A percentile compares a stretch with the other conserved stretches of the same genome.
phyloP scores from a whole-genome alignment of 2,113 vertebrate species.

The Eretmochelys imbricata region DNA sequence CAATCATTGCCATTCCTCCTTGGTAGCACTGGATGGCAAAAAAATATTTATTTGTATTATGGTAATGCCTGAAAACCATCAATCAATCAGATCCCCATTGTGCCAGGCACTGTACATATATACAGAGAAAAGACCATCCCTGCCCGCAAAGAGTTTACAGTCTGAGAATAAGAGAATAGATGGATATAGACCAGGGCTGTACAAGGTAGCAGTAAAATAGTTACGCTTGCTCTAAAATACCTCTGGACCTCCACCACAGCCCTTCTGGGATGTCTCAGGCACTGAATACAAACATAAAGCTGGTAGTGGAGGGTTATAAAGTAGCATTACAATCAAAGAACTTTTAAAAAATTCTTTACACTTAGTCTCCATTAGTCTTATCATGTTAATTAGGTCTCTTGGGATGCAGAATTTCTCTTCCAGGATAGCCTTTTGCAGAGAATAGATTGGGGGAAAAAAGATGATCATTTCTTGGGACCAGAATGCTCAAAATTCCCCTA shows the following conservation, averaged over 20 bases:
- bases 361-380: slow-evolving; percentile 44
- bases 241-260: background rate
- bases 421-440: slow-evolving; percentile 52
- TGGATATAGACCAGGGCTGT: background rate
- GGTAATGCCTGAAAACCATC: background rate
- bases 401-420: slow-evolving; percentile 54
- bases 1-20: background rate
- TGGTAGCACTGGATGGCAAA: accelerated
- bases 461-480: slow-evolving; percentile 33
- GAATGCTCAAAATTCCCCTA: slow-evolving; percentile 30
- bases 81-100: background rate
- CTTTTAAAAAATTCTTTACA: background rate
- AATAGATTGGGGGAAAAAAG: slow-evolving; percentile 2
- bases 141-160: background rate
- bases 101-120: background rate
- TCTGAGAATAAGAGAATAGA: background rate
- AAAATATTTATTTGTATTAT: background rate
- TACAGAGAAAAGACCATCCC: background rate
- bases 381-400: slow-evolving; percentile 66
- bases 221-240: background rate
- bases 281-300: slow-evolving; percentile 34
- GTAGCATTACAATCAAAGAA: slow-evolving; percentile 10
- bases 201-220: background rate
- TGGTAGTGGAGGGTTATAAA: slow-evolving; percentile 22
- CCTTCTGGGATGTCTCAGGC: background rate